Evolutionary conservation across 2,888 invertebrate species (phyloP), one percentile per base, ranked within the genome.

Genomic region (Plagodis pulveraria): DNA sequence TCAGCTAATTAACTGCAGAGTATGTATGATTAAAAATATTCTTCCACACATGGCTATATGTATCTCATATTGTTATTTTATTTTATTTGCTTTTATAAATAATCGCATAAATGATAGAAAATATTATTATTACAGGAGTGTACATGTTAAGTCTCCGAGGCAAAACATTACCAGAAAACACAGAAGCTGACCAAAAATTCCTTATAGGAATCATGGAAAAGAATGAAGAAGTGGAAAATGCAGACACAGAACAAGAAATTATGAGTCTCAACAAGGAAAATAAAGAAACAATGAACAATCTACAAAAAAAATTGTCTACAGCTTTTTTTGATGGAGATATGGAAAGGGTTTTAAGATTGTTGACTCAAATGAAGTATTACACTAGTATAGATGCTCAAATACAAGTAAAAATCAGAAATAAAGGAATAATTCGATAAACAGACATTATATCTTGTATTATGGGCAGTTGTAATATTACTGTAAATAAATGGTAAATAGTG

Each of bases 151-250:
- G 94, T 69, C 84, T 97, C 49, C 91, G 95, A 67, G 96, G 96
- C 0, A 83, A 94, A 58, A 87, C 93, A 9, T 92, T 97, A 65
- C 94, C 95, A 0, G 96, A 96, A 80, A 94, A 94, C 41, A 95
- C 95, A 12, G 93, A 94, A 63, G 77, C 95, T 10, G 95, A 96
- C 72, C 91, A 94, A 52, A 93, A 93, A 66, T 97, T 98, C 79
- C 92, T 98, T 0, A 94, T 96, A 93, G 93, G 96, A 81, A 96
- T 98, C 66, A 97, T 99, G 97, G 97, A 97, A 77, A 94, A 96
- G 56, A 98, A 98, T 86, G 98, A 98, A 90, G 95, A 96, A 83
- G 94, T 98, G 0, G 96, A 95, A 72, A 95, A 94, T 59, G 95
- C 96, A 5, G 86, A 93, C 9, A 86, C 93, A 5, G 87, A 91